These are phyloP conservation scores for Catocala fraxini DNA, from an alignment of 2,888 invertebrate genomes.

Conservation along the genomic window DNA sequence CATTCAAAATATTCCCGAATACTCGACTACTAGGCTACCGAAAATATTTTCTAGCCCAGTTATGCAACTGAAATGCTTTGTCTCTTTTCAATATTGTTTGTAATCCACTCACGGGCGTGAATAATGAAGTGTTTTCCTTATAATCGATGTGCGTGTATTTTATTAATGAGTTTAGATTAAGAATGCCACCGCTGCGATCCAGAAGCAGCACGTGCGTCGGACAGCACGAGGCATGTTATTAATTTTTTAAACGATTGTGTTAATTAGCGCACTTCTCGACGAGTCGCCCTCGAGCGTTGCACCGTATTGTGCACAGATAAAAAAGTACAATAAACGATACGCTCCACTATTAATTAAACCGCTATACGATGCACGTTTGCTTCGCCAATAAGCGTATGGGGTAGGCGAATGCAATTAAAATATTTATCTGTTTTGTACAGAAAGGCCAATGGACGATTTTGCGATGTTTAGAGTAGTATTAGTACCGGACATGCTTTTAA, in stretches of 20 bases:
- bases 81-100: constrained; percentile 36
- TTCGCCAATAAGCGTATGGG: constrained; percentile 33
- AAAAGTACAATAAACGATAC: constrained; percentile 71
- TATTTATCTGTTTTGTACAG: constrained; percentile 36
- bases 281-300: constrained; percentile 69
- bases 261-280: constrained; percentile 80
- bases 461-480: background rate
- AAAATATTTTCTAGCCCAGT: constrained; percentile 54
- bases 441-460: constrained; percentile 9
- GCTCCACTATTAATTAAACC: constrained; percentile 75
- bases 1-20: constrained; percentile 70
- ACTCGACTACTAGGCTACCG: constrained; percentile 46
- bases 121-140: constrained; percentile 12
- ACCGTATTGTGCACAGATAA: constrained; percentile 58
- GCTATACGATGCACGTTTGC: constrained; percentile 52
- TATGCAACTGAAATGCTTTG: constrained; percentile 49
- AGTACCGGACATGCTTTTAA: background rate
- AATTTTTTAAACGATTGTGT: constrained; percentile 84
- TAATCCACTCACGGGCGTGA: constrained; percentile 12
- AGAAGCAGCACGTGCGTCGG: constrained; percentile 72
- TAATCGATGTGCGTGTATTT: constrained; percentile 1
- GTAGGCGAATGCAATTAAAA: constrained; percentile 40
- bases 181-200: constrained; percentile 40
- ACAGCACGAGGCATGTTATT: constrained; percentile 80
- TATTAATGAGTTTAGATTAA: constrained; percentile 32